Percentiles rank a stretch among this genome's conserved stretches.
These are phyloP conservation scores for Saturnia japonica DNA, from an alignment of 2,888 invertebrate genomes.

Conservation along the genomic window DNA sequence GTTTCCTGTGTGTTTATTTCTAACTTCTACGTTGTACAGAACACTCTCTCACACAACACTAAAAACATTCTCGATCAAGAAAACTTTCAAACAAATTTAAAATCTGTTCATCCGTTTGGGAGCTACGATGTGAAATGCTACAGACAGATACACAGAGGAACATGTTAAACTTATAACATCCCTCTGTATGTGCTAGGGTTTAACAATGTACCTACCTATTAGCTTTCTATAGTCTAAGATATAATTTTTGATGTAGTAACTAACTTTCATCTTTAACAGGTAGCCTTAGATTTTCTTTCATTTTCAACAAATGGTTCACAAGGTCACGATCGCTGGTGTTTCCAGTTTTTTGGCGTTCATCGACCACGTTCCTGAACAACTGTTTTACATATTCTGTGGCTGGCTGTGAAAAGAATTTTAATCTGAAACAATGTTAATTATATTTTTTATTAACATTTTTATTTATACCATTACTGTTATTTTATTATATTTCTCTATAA, in stretches of 20 bases:
- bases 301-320: constrained; percentile 58
- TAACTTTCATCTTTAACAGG: constrained; percentile 43
- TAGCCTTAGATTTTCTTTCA: constrained; percentile 59
- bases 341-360: constrained; percentile 46
- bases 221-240: not conserved
- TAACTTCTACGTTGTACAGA: not conserved
- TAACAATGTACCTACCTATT: too few species aligned
- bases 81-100: too few species aligned
- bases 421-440: constrained; percentile 39
- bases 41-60: too few species aligned
- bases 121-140: too few species aligned
- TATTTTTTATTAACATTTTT: not conserved
- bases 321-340: constrained; percentile 53
- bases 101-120: too few species aligned
- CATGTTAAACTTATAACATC: too few species aligned
- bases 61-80: too few species aligned
- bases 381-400: constrained; percentile 60
- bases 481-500: too few species aligned
- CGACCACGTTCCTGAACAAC: constrained; percentile 54
- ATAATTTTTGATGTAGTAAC: not conserved
- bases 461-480: too few species aligned
- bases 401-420: constrained; percentile 57
- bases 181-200: too few species aligned
- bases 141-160: too few species aligned
- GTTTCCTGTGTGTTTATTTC: not conserved